Conservation (phyloP, 2,888 invertebrate genomes). For the Parnassius orleans region DNA sequence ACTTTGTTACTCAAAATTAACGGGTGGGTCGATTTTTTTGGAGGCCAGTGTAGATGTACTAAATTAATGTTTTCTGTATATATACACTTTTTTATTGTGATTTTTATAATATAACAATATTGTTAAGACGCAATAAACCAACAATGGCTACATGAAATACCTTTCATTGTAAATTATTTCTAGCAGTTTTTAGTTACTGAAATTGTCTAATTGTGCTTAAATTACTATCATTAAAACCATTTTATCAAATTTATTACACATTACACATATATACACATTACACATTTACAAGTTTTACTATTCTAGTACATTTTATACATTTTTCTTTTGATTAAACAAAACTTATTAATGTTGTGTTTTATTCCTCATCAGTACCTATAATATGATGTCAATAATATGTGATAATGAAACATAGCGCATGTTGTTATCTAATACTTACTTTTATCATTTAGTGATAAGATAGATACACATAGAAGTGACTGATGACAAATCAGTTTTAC, state of each 20-base stretch:
- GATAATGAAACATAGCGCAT: slow-evolving; percentile 9
- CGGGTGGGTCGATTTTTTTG: too few species aligned
- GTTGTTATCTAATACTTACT: not conserved
- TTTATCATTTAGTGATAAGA: slow-evolving; percentile 33
- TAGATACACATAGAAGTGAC: slow-evolving; percentile 23
- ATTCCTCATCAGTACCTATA: slow-evolving; percentile 11
- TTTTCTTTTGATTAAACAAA: slow-evolving; percentile 18
- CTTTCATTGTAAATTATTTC: not conserved
- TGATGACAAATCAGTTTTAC: slow-evolving; percentile 28
- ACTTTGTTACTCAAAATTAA: too few species aligned
- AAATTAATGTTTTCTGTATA: too few species aligned
- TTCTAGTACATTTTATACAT: slow-evolving; percentile 7
- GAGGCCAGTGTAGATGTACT: too few species aligned
- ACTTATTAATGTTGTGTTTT: slow-evolving; percentile 1
- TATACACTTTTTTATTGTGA: not conserved
- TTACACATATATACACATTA: too few species aligned
- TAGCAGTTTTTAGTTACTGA: not conserved
- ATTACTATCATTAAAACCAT: not conserved
- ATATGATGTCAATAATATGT: slow-evolving; percentile 18
- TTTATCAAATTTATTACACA: slow-evolving; percentile 7
- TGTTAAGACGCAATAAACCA: not conserved
- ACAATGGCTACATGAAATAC: not conserved
- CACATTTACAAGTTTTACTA: not conserved
- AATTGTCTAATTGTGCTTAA: slow-evolving; percentile 1
- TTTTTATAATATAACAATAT: slow-evolving; percentile 3